Conservation (phyloP, 2,797 vertebrate species). For the Helostoma temminkii region DNA sequence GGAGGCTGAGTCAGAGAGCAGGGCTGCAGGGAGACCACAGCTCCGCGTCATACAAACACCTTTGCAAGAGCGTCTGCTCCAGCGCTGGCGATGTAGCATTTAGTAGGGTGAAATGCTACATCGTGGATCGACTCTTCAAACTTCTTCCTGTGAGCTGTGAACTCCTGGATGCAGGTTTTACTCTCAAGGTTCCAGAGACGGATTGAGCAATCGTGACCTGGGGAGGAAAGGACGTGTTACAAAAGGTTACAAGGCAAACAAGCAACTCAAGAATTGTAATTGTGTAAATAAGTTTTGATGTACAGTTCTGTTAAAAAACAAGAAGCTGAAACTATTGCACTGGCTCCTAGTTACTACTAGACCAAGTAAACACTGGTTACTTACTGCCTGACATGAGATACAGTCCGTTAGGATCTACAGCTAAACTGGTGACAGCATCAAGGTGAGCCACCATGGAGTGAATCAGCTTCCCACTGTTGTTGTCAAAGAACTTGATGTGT, state of each 20-base stretch:
- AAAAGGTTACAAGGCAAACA: not conserved
- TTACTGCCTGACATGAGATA: constrained; percentile 99
- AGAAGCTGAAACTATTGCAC: too few relatives aligned
- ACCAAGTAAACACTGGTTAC: constrained; percentile 65
- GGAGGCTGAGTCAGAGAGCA: constrained; percentile 72
- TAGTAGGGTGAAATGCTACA: constrained; percentile 97
- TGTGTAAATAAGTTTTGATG: too few relatives aligned
- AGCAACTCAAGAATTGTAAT: not conserved
- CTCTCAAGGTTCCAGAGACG: constrained; percentile 99
- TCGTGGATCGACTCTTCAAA: constrained; percentile 98
- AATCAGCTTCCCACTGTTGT: constrained; percentile 96
- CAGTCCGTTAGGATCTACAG: constrained; percentile 97
- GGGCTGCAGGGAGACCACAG: constrained; percentile 62
- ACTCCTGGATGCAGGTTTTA: constrained; percentile 99
- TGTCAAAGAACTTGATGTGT: constrained; percentile 98
- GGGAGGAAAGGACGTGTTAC: not conserved
- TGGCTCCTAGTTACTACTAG: too few relatives aligned
- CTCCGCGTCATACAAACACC: constrained; percentile 97
- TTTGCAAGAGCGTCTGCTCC: constrained; percentile 97
- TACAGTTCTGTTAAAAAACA: too few relatives aligned
- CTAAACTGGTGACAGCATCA: constrained; percentile 97
- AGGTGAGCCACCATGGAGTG: constrained; percentile 99
- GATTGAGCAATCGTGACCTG: constrained; percentile 98
- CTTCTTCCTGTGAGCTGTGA: constrained; percentile 98
- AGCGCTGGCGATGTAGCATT: constrained; percentile 98